These are phyloP conservation scores for Euphydryas editha DNA, from an alignment of 2,888 invertebrate species.

Conservation along the genomic window DNA sequence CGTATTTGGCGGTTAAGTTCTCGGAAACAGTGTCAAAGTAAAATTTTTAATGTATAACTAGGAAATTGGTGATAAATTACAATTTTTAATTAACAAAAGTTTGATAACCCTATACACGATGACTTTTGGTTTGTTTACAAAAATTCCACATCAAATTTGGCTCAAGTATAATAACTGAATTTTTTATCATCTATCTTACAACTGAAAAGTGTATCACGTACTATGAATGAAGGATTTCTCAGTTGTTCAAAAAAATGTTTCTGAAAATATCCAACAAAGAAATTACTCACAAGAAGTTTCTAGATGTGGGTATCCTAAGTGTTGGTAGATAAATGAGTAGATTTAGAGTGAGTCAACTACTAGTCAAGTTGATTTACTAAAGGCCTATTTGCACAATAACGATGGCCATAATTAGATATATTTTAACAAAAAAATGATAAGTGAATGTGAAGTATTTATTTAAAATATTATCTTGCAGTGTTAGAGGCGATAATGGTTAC, in stretches of 20 bases:
- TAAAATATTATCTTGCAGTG: conserved; percentile 52
- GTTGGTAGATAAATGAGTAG: conserved; percentile 69
- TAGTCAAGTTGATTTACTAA: conserved; percentile 63
- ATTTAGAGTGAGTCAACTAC: conserved; percentile 64
- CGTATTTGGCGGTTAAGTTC: too few relatives aligned
- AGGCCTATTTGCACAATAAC: conserved; percentile 72
- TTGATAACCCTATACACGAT: too few relatives aligned
- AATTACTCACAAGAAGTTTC: conserved; percentile 48
- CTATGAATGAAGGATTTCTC: neutral
- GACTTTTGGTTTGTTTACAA: too few relatives aligned
- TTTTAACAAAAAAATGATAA: neutral
- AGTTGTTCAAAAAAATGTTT: neutral
- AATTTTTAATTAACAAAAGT: too few relatives aligned
- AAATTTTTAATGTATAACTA: too few relatives aligned
- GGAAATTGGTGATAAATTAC: too few relatives aligned
- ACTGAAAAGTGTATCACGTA: too few relatives aligned
- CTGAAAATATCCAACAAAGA: conserved; percentile 51
- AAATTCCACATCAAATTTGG: too few relatives aligned
- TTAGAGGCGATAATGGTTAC: conserved; percentile 79
- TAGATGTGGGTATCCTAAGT: conserved; percentile 46
- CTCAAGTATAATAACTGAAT: too few relatives aligned
- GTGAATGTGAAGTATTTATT: neutral
- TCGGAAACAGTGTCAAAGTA: too few relatives aligned
- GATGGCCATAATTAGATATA: neutral
- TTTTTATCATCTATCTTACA: too few relatives aligned